A percentile compares a stretch with the other conserved stretches of the same genome.
Evolutionary conservation across 2,888 invertebrate genomes (phyloP).

Genomic region (Leucozona laternaria): DNA sequence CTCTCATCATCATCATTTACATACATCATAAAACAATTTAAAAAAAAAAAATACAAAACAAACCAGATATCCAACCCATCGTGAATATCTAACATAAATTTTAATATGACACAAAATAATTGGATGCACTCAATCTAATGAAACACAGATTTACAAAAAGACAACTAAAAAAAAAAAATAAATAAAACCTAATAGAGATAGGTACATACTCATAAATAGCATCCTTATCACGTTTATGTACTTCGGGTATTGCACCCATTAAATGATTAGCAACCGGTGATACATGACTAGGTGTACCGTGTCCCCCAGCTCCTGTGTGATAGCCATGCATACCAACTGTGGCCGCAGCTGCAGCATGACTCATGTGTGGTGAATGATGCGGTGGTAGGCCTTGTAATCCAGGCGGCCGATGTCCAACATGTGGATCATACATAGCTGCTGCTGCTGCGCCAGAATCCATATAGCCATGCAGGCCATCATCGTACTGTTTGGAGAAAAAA

Average conservation of each 20-base stretch:
- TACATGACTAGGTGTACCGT: constrained; percentile 89
- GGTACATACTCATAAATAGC: constrained; percentile 98
- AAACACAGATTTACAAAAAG: constrained; percentile 19
- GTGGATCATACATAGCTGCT: constrained; percentile 90
- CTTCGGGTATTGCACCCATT: constrained; percentile 93
- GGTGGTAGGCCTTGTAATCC: constrained; percentile 87
- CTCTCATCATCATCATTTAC: constrained; percentile 16
- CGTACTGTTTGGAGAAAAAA: constrained; percentile 88
- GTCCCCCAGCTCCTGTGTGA: constrained; percentile 84
- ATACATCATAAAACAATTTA: constrained; percentile 14
- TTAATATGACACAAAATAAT: constrained; percentile 36
- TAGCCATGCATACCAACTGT: constrained; percentile 86
- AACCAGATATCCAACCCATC: not conserved
- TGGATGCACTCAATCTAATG: constrained; percentile 67
- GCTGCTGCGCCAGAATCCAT: constrained; percentile 89
- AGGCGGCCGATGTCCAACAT: constrained; percentile 87
- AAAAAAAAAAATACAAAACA: not conserved
- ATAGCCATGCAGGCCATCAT: constrained; percentile 97
- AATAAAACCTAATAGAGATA: constrained; percentile 57
- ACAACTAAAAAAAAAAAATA: constrained; percentile 24
- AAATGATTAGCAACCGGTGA: constrained; percentile 94
- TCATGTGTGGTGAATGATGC: constrained; percentile 92
- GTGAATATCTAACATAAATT: constrained; percentile 10
- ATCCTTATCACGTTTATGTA: constrained; percentile 98
- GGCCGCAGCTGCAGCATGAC: constrained; percentile 88